These are phyloP conservation scores for Tiaroga cobitis DNA, from an alignment of 2,797 vertebrate species.

Conservation along the genomic window DNA sequence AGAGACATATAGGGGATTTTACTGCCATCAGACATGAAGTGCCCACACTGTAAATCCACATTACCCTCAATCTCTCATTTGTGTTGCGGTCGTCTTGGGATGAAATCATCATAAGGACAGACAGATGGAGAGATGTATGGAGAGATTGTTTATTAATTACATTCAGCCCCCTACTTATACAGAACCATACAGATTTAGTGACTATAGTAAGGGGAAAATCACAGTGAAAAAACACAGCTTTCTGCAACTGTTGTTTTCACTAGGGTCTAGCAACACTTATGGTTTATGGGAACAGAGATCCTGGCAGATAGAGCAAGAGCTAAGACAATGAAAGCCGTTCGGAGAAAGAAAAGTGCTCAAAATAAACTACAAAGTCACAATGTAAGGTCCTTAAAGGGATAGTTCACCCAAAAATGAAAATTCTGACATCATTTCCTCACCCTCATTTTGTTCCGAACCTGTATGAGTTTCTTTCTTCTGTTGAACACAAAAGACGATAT, in stretches of 20 bases:
- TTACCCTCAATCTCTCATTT: not conserved
- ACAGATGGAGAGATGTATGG: conserved; percentile 15
- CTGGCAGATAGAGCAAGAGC: not conserved
- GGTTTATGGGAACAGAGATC: conserved; percentile 9
- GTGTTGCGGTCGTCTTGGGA: not conserved
- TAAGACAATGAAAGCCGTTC: not conserved
- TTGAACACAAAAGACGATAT: no score
- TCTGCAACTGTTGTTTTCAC: not conserved
- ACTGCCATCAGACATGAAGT: conserved; percentile 6
- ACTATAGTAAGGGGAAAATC: not conserved
- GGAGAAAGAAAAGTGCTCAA: not conserved
- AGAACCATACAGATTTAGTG: not conserved
- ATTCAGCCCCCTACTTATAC: not conserved
- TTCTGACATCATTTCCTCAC: no score
- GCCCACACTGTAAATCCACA: not conserved
- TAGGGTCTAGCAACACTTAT: not conserved
- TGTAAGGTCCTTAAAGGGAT: not conserved
- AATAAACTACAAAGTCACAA: not conserved
- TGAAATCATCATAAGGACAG: not conserved
- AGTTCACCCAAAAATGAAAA: not conserved
- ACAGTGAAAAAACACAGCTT: not conserved
- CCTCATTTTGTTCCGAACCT: no score
- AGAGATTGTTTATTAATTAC: conserved; percentile 10
- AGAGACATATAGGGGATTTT: not conserved
- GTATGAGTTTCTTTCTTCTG: no score